These are phyloP conservation scores for Drosophila subquinaria DNA, from an alignment of 2,888 invertebrate genomes.

Conservation along the genomic window DNA sequence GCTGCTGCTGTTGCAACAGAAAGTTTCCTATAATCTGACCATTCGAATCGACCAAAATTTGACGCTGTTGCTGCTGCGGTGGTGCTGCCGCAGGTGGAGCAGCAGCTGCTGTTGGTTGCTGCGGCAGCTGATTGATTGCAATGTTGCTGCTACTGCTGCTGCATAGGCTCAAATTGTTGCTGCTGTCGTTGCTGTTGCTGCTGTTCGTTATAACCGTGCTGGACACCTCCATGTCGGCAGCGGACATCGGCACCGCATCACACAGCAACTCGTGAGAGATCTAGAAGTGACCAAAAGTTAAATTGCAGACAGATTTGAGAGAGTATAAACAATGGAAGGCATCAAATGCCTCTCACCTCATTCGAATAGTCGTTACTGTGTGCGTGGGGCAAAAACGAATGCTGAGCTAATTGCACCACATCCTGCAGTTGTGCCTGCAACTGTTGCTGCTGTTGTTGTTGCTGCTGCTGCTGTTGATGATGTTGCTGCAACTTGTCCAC, in stretches of 20 bases:
- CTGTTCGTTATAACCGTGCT: constrained; percentile 86
- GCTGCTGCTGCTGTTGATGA: constrained; percentile 60
- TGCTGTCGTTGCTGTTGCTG: constrained; percentile 84
- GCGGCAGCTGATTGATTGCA: constrained; percentile 58
- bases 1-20: constrained; percentile 75
- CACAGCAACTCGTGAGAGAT: constrained; percentile 87
- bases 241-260: constrained; percentile 87
- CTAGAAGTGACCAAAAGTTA: constrained; percentile 38
- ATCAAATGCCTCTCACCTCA: constrained; percentile 54
- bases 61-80: constrained; percentile 79
- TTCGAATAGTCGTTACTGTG: constrained; percentile 66
- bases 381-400: constrained; percentile 64
- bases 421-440: constrained; percentile 62
- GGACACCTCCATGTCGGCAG: constrained; percentile 88
- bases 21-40: constrained; percentile 85
- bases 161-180: constrained; percentile 81
- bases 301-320: no score
- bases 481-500: constrained; percentile 81
- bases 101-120: constrained; percentile 44
- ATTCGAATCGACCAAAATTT: constrained; percentile 84
- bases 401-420: constrained; percentile 65
- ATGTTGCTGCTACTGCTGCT: constrained; percentile 72
- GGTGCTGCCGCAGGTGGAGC: constrained; percentile 51
- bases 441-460: constrained; percentile 56
- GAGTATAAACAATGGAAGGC: no score